phyloP scores from a whole-genome alignment of 2,888 invertebrate genomes.

The Microctonus aethiopoides region DNA sequence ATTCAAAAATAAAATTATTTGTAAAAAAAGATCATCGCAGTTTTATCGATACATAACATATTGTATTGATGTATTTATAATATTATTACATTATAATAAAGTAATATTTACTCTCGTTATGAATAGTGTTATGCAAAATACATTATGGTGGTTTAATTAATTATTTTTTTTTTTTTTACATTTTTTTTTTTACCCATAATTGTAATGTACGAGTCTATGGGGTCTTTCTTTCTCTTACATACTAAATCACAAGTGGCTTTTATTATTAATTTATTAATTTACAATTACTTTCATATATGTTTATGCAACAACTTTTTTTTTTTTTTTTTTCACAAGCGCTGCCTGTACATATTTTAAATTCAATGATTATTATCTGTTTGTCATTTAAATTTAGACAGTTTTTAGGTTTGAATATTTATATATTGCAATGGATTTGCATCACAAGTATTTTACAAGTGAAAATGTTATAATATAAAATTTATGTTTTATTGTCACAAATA shows the following conservation, averaged over 20 bases:
- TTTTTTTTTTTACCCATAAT: too few species aligned
- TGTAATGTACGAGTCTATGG: constrained; percentile 27
- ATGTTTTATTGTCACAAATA: neutral
- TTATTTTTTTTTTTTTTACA: constrained; percentile 38
- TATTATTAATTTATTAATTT: constrained; percentile 48
- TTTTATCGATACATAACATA: constrained; percentile 53
- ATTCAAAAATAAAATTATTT: constrained; percentile 68
- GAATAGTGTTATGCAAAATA: constrained; percentile 52
- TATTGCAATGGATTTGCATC: neutral
- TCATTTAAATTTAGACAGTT: too few species aligned
- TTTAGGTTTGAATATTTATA: neutral
- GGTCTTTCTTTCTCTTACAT: constrained; percentile 55
- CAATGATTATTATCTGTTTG: too few species aligned
- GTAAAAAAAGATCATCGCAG: constrained; percentile 65
- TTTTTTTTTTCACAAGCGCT: constrained; percentile 32
- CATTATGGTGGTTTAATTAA: constrained; percentile 43
- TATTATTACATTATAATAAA: constrained; percentile 42
- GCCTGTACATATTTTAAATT: constrained; percentile 14
- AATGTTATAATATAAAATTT: too few species aligned
- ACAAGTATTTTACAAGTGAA: neutral
- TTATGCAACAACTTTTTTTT: constrained; percentile 58
- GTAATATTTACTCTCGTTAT: constrained; percentile 45
- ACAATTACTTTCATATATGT: constrained; percentile 63
- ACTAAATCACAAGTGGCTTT: constrained; percentile 66
- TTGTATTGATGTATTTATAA: constrained; percentile 41